Conservation (phyloP, 2,888 invertebrate genomes). For the Hypsopygia costalis region DNA sequence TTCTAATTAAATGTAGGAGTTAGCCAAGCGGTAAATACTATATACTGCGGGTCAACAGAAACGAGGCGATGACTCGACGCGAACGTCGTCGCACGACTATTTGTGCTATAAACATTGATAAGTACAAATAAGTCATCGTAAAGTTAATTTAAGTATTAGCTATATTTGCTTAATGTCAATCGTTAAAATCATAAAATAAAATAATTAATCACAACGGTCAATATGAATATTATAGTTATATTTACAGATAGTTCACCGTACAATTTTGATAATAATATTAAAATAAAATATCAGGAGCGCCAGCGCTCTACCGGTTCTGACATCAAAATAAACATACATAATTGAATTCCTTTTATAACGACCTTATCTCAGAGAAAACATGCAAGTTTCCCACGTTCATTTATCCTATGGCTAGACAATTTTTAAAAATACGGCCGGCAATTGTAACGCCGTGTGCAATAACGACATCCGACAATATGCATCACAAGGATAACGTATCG, state of each 20-base stretch:
- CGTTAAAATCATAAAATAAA: slow-evolving; percentile 2
- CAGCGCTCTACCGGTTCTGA: not conserved
- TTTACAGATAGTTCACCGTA: slow-evolving; percentile 19
- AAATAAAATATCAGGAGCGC: not conserved
- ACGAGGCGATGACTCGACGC: slow-evolving; percentile 2
- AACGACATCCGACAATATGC: slow-evolving; percentile 22
- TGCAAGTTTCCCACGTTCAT: not conserved
- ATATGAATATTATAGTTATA: slow-evolving; percentile 18
- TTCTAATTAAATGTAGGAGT: not conserved
- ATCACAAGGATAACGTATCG: slow-evolving; percentile 91
- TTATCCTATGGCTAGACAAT: not conserved
- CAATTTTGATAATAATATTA: slow-evolving; percentile 7
- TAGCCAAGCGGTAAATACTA: not conserved
- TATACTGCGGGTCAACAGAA: not conserved
- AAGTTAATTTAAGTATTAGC: not conserved
- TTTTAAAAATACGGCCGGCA: slow-evolving; percentile 7
- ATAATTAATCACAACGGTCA: slow-evolving; percentile 16
- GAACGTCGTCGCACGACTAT: slow-evolving; percentile 17
- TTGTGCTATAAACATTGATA: slow-evolving; percentile 33
- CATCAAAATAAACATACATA: too few relatives aligned
- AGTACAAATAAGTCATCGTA: slow-evolving; percentile 4
- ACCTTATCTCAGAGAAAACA: too few relatives aligned
- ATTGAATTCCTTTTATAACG: too few relatives aligned
- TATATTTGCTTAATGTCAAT: slow-evolving; percentile 1
- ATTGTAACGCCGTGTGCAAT: slow-evolving; percentile 6